Conservation (phyloP, 2,888 invertebrate species). For the Microplitis manilae region DNA sequence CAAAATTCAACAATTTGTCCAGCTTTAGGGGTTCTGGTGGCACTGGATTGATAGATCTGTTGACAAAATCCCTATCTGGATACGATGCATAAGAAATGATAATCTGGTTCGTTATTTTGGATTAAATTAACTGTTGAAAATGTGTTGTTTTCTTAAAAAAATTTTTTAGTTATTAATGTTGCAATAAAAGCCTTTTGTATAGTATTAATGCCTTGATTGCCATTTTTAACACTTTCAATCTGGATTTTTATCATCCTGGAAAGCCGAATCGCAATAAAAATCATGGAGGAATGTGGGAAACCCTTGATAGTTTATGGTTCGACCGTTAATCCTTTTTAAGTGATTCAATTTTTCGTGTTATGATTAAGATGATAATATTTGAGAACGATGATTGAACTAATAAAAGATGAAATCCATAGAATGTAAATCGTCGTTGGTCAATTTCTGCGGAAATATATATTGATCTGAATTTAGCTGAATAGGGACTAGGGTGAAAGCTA, state of each 20-base stretch:
- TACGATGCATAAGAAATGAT: neutral
- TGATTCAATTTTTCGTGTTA: neutral
- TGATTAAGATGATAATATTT: neutral
- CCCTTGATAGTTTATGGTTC: neutral
- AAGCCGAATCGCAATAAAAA: too few species aligned
- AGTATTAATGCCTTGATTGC: too few species aligned
- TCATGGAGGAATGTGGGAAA: too few species aligned
- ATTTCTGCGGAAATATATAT: neutral
- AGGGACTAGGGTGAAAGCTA: neutral
- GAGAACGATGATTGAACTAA: neutral
- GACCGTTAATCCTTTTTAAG: neutral
- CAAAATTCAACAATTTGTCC: conserved; percentile 38
- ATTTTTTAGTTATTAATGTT: neutral
- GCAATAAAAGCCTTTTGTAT: too few species aligned
- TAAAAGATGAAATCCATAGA: neutral
- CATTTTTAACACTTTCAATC: too few species aligned
- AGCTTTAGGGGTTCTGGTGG: conserved; percentile 8
- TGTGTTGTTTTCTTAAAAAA: neutral
- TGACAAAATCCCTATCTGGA: neutral
- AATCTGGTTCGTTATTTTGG: neutral
- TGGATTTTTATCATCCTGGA: too few species aligned
- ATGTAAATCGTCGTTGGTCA: neutral
- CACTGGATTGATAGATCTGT: neutral
- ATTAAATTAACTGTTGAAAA: neutral
- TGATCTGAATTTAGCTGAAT: neutral